These are phyloP conservation scores for Ophonus ardosiacus DNA, from an alignment of 2,888 invertebrate genomes.

Conservation along the genomic window DNA sequence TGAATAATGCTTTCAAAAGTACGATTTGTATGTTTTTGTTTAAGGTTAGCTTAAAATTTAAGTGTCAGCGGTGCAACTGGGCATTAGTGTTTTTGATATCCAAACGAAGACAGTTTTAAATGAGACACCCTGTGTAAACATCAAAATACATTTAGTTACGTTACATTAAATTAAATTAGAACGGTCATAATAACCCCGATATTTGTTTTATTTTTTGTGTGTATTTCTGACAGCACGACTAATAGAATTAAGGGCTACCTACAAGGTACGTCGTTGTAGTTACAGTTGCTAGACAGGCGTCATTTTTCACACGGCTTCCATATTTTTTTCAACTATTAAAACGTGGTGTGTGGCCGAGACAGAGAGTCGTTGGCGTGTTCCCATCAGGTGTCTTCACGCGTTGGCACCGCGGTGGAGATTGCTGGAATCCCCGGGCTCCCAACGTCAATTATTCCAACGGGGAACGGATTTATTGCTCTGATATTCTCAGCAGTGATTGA, in stretches of 20 bases:
- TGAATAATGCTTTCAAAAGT: too few relatives aligned
- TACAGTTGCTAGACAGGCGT: slow-evolving; percentile 57
- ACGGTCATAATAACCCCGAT: slow-evolving; percentile 21
- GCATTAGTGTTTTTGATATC: too few relatives aligned
- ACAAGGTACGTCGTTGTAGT: slow-evolving; percentile 19
- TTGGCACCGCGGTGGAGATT: slow-evolving; percentile 27
- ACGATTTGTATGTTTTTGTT: too few relatives aligned
- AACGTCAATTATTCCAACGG: slow-evolving; percentile 34
- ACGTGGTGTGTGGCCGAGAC: slow-evolving; percentile 49
- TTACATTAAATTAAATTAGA: slow-evolving; percentile 50
- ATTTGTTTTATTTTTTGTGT: slow-evolving; percentile 57
- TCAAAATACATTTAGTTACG: slow-evolving; percentile 23
- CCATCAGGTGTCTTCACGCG: slow-evolving; percentile 48
- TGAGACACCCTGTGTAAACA: slow-evolving; percentile 3
- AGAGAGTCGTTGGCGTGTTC: neutral
- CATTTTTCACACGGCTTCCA: slow-evolving; percentile 59
- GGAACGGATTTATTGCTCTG: slow-evolving; percentile 40
- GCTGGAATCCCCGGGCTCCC: slow-evolving; percentile 7
- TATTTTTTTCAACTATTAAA: slow-evolving; percentile 48
- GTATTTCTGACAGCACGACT: slow-evolving; percentile 48
- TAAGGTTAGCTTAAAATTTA: too few relatives aligned
- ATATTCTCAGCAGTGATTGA: slow-evolving; percentile 13
- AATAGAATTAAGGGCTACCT: slow-evolving; percentile 57
- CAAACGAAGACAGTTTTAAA: too few relatives aligned
- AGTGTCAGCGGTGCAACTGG: too few relatives aligned